Percentiles rank a stretch among this genome's conserved stretches.
These are phyloP conservation scores for Apostichopus leukothele DNA, from an alignment of 53 echinoderm and acorn worm genomes.

Conservation along the genomic window DNA sequence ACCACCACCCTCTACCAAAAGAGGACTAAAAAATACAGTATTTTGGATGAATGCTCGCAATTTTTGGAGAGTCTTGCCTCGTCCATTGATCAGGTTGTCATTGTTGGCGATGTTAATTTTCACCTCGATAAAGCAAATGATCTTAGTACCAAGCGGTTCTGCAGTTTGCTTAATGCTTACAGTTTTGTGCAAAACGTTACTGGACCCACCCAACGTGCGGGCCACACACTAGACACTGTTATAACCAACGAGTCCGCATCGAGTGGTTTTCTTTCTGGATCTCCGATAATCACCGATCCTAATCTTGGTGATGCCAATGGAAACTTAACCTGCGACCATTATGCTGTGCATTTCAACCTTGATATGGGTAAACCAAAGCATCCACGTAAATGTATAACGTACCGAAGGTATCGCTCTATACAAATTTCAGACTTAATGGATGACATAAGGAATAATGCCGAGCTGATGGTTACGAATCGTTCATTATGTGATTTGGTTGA, in stretches of 20 bases:
- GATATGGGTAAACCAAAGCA: slow-evolving; percentile 6
- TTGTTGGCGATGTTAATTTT: slow-evolving; percentile 49
- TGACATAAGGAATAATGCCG: neutral
- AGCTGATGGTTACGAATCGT: neutral
- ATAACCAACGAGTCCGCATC: neutral
- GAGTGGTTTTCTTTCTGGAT: neutral
- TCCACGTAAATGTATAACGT: slow-evolving; percentile 18
- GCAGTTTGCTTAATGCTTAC: neutral
- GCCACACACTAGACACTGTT: slow-evolving; percentile 4
- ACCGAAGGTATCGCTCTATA: slow-evolving; percentile 15
- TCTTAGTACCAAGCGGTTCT: slow-evolving; percentile 8
- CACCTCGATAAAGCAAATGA: slow-evolving; percentile 41
- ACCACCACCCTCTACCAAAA: slow-evolving; percentile 42
- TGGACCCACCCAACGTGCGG: slow-evolving; percentile 20
- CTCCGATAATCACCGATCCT: slow-evolving; percentile 1
- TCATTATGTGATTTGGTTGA: slow-evolving; percentile 20
- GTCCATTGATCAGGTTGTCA: slow-evolving; percentile 1
- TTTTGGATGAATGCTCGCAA: slow-evolving; percentile 20
- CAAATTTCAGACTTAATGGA: neutral
- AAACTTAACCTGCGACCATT: slow-evolving; percentile 37
- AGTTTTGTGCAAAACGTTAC: slow-evolving; percentile 12
- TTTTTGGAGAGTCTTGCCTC: neutral
- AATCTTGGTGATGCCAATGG: neutral
- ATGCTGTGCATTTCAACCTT: slow-evolving; percentile 26
- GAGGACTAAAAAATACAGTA: slow-evolving; percentile 19